A percentile compares a stretch with the other conserved stretches of the same genome.
Evolutionary conservation across 2,113 vertebrate species (phyloP).

Genomic region (Albula goreensis): DNA sequence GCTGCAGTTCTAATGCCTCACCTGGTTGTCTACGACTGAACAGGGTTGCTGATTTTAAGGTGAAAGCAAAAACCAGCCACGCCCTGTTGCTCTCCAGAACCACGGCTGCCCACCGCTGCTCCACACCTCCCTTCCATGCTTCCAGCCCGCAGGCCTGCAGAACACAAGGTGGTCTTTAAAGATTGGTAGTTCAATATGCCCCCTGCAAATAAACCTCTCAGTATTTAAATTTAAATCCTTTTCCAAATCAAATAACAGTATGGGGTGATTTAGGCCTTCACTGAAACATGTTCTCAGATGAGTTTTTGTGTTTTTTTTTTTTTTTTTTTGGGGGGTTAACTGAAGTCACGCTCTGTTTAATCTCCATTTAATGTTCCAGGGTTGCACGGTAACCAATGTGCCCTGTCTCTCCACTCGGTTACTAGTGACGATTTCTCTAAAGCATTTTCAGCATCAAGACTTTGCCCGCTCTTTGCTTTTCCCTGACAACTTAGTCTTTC

Average conservation of each 20-base stretch:
- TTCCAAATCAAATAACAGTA: not conserved
- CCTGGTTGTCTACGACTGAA: too few species aligned
- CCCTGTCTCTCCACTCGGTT: not conserved
- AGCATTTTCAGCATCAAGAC: not conserved
- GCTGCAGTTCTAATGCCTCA: too few species aligned
- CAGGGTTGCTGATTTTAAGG: too few species aligned
- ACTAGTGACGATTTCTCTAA: too few species aligned
- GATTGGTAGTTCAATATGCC: too few species aligned
- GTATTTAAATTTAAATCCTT: not conserved
- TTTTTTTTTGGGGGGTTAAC: not conserved
- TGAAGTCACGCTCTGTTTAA: not conserved
- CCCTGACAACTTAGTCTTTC: not conserved
- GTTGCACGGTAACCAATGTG: not conserved
- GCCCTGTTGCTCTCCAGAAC: too few species aligned
- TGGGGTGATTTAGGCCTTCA: not conserved
- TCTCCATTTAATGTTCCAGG: not conserved
- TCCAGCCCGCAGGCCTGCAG: too few species aligned
- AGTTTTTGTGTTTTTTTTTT: not conserved
- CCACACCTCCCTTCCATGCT: too few species aligned
- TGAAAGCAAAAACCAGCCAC: too few species aligned
- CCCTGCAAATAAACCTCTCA: not conserved
- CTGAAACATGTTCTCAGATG: not conserved
- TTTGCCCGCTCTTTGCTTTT: not conserved
- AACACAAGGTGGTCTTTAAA: too few species aligned
- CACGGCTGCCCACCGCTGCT: too few species aligned